Conservation (phyloP, 1,140 invertebrate genomes). For the Halesus radiatus region DNA sequence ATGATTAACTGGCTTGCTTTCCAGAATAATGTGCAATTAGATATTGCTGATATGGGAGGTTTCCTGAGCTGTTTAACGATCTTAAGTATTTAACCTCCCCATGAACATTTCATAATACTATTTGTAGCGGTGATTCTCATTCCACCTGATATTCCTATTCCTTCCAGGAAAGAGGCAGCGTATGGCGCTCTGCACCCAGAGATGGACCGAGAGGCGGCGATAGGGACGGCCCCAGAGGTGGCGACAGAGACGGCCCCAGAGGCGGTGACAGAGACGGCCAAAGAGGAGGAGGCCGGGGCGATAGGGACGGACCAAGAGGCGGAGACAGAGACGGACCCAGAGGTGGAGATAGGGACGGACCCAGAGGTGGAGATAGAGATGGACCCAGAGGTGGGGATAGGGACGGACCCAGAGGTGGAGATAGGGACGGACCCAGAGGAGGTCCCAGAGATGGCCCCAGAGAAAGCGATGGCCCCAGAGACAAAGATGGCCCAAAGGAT, state of each 20-base stretch:
- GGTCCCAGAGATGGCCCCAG: slow-evolving; percentile 38
- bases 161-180: slow-evolving; percentile 29
- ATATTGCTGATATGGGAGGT: too few species aligned
- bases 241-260: slow-evolving; percentile 25
- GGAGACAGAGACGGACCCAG: slow-evolving; percentile 44
- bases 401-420: slow-evolving; percentile 34
- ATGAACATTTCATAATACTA: too few species aligned
- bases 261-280: slow-evolving; percentile 24
- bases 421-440: slow-evolving; percentile 40
- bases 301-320: slow-evolving; percentile 39
- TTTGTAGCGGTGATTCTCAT: too few species aligned
- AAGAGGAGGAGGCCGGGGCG: slow-evolving; percentile 35
- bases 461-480: slow-evolving; percentile 27
- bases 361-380: slow-evolving; percentile 42
- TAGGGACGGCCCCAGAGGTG: slow-evolving; percentile 39
- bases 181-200: slow-evolving; percentile 37
- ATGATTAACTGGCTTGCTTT: too few species aligned
- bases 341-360: slow-evolving; percentile 26
- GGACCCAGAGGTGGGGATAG: slow-evolving; percentile 37
- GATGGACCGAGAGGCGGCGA: slow-evolving; percentile 24
- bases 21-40: too few species aligned
- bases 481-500: slow-evolving; percentile 43
- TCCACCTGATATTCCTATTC: too few species aligned
- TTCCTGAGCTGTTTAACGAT: too few species aligned
- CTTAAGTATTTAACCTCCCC: too few species aligned